Conservation (phyloP, 1,140 invertebrate species). For the Oscheius sp. region DNA sequence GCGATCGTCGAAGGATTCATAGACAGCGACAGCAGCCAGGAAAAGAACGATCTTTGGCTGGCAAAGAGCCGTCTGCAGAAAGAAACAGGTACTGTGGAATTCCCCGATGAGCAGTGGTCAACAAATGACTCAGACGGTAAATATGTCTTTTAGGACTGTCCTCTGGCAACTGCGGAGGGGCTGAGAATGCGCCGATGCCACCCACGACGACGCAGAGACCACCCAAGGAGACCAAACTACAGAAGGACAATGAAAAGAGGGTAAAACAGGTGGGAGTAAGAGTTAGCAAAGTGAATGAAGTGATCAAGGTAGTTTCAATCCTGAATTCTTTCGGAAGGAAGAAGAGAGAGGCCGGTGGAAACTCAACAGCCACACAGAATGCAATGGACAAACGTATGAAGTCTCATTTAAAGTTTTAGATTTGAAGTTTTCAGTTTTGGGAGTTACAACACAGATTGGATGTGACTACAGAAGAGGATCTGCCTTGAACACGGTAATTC, state of each 20-base stretch:
- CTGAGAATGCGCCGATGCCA: neutral
- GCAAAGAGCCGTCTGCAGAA: neutral
- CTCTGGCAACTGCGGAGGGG: neutral
- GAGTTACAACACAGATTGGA: conserved; percentile 11
- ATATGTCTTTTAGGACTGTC: neutral
- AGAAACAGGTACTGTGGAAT: neutral
- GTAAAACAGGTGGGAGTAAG: neutral
- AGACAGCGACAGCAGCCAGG: neutral
- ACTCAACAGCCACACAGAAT: neutral
- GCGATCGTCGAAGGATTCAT: conserved; percentile 3
- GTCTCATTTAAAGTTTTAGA: neutral
- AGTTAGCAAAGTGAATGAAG: neutral
- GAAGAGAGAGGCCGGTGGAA: neutral
- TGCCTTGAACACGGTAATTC: neutral
- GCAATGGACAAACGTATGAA: neutral
- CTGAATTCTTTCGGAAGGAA: neutral
- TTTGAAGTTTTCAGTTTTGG: neutral
- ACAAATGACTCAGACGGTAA: neutral
- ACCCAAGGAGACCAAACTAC: neutral
- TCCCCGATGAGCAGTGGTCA: too few relatives aligned
- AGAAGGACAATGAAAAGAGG: neutral
- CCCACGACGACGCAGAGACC: neutral
- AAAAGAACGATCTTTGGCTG: neutral
- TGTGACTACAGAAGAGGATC: conserved; percentile 3
- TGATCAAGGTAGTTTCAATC: neutral